Base-by-base conservation (phyloP, 1,140 invertebrate species). In the Drosophila ohnishii region DNA sequence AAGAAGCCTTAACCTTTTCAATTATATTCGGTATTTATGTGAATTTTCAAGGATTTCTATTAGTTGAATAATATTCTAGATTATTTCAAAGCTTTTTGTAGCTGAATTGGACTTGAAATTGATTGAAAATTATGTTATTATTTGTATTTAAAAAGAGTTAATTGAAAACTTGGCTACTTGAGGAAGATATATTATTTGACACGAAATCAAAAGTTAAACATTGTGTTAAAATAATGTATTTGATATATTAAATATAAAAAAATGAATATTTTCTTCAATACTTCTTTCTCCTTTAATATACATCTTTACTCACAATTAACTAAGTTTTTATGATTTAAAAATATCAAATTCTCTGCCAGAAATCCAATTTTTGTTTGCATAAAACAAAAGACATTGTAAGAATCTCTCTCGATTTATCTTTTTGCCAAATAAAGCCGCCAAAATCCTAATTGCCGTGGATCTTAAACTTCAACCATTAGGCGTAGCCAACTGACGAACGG, bases 401-500 rank as follows among this genome's bases (percentile, higher is more conserved):
- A 14, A 35, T n/a, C n/a, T 25, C 6, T 25, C 13, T 40, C 16
- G 22, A 28, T 13, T 56, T 16, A 40, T 16, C 25, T n/a, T 37
- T 25, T 6, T 14, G 5, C 2, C 9, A 5, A 11, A 40, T 40
- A n/a, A 40, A 63, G 58, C 22, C 37, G 14, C 34, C 13, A 6
- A 25, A 40, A 34, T 16, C 19, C 39, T 61, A 34, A 34, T 44
- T 40, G 34, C 57, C 37, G 22, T 2, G 37, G 19, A 16, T 44
- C n/a, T 25, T 25, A 22, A 61, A 64, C 19, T 64, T 61, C 10
- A 60, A 13, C 35, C 55, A 30, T 60, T 22, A 32, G 28, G 28
- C 56, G 1, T 19, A 63, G 55, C 28, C 37, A 60, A 37, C 59
- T 39, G 25, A 16, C 2, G 25, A 48, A 19, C 5, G 11, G 9